These are phyloP conservation scores for Brachionus calyciflorus DNA, from an alignment of 1,140 invertebrate species.

Conservation along the genomic window DNA sequence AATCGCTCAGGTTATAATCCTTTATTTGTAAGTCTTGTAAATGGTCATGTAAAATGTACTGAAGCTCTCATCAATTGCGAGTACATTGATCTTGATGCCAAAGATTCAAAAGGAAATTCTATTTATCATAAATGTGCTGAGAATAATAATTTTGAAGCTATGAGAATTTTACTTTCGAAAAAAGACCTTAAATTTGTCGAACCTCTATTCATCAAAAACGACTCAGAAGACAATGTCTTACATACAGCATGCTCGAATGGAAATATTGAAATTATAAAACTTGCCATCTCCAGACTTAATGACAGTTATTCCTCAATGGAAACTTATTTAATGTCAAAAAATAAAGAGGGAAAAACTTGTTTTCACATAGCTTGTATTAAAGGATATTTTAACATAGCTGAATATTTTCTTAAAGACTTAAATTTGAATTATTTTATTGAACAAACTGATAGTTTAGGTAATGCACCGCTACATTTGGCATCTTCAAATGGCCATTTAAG, in stretches of 20 bases:
- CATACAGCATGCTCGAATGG: constrained; percentile 18
- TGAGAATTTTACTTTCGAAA: constrained; percentile 19
- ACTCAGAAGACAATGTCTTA: constrained; percentile 15
- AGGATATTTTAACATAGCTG: constrained; percentile 27
- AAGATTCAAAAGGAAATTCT: constrained; percentile 40
- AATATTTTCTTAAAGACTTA: constrained; percentile 44
- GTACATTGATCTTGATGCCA: constrained; percentile 22
- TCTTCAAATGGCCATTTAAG: constrained; percentile 4
- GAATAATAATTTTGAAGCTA: constrained; percentile 24
- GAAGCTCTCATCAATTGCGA: background rate
- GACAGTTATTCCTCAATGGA: constrained; percentile 34
- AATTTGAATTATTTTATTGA: constrained; percentile 12
- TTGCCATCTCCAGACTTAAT: background rate
- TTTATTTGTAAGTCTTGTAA: background rate
- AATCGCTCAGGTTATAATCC: background rate
- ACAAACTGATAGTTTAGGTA: background rate
- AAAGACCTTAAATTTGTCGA: constrained; percentile 35
- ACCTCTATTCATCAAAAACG: constrained; percentile 31
- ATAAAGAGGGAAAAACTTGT: constrained; percentile 27
- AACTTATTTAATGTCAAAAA: constrained; percentile 32
- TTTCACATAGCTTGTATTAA: constrained; percentile 30
- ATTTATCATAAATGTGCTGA: constrained; percentile 33
- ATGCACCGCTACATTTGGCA: constrained; percentile 29
- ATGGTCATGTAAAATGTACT: background rate
- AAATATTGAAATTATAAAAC: constrained; percentile 14